Base-by-base conservation (phyloP, 2,888 invertebrate species). In the Caenorhabditis doughertyi region DNA sequence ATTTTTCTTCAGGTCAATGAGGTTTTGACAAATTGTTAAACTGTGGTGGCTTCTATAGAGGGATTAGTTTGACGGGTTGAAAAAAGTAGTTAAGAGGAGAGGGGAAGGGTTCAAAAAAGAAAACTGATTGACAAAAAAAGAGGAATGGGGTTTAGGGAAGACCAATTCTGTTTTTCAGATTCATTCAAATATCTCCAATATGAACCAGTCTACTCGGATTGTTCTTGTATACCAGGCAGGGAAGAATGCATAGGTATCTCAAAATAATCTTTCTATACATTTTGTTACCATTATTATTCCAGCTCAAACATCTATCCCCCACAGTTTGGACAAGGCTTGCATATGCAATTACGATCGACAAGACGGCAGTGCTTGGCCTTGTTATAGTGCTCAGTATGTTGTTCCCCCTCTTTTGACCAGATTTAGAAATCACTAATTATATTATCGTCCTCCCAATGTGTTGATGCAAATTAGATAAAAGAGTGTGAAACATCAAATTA, bases 301-400 rank as follows among this genome's bases (percentile, higher is more conserved):
- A 81, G 81, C 76, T 32, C 64, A 82, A 73, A 67, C 86, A 32
- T 64, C 84, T 7, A 84, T 89, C 9, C 88, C 89, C 1, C 44
- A 81, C 47, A 84, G 74, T 58, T 68, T 86, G 7, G 58, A 83
- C 0, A 83, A 89, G 39, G 84, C 85, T 13, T 89, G 90, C 27
- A 79, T 91, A 29, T 91, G 91, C 81, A 91, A 89, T 79, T 91
- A 87, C 73, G 91, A 91, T 67, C 84, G 89, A 49, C 87, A 87
- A 25, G 89, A 90, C 67, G 84, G 87, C 25, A 89, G 87, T 32
- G 87, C 90, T 3, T 91, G 91, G 91, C 91, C 91, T 2, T 91
- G 91, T 71, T 90, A 89, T 62, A 85, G 84, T 65, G 74, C 86
- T 39, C 77, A 77, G 88, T 88, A 56, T 67, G 85, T 76, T 11